Base-by-base conservation (phyloP, 2,888 invertebrate genomes). In the Dolichopus griseipennis region DNA sequence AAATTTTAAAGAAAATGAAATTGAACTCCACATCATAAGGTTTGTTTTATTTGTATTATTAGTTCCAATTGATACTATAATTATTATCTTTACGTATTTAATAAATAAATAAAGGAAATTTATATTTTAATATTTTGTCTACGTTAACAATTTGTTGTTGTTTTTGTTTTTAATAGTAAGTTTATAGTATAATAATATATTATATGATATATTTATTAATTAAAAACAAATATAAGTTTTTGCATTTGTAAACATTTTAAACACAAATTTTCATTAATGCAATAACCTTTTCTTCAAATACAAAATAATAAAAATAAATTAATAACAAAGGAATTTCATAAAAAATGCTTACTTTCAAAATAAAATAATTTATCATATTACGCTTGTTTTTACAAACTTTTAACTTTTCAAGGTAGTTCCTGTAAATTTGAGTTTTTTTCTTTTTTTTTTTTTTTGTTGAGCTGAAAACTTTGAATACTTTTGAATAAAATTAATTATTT, bases 1-100 rank as follows among this genome's bases (percentile, higher is more conserved):
- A 52, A 68, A 76, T 77, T 70, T 74, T 75, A 70, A 73, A 72
- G 69, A 73, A 73, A 2, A 68, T 75, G 65, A 76, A 75, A 21
- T 75, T 71, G 73, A 67, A 73, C 74, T 41, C 6, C 68, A 68
- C 66, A 67, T 69, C 61, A 61, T 70, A 41, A 69, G 67, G 69
- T 70, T 27, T 66, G 68, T 68, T 12, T n/a, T 2, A 4, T 27
- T 27, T 27, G 27, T 27, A 27, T 27, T 27, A 27, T 4, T 27
- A 27, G 27, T 5, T 27, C 5, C 2, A 27, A 27, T n/a, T 18
- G n/a, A 52, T 6, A 52, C 15, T 18, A 52, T 52, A 18, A 12
- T 52, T 12, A 18, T 52, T n/a, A 15, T 52, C 15, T 21, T 21
- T 37, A 37, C 8, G n/a, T 52, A 52, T 52, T 18, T 52, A 18